A percentile compares a stretch with the other conserved stretches of the same genome.
These are phyloP conservation scores for Sminthopsis crassicaudata DNA, from an alignment of 2,113 vertebrate species.

Conservation along the genomic window DNA sequence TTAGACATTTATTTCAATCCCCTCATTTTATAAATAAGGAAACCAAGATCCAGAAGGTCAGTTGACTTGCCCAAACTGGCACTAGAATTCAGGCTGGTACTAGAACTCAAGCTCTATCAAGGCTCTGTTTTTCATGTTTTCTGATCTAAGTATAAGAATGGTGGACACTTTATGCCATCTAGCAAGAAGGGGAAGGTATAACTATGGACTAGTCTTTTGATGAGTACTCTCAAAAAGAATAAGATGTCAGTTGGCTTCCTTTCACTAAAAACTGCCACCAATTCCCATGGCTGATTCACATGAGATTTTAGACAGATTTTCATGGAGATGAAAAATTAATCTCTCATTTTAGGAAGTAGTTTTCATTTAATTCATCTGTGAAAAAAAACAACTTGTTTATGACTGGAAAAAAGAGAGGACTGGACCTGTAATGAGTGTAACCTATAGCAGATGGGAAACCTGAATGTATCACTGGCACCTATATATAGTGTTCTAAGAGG, in stretches of 20 bases:
- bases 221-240: not conserved
- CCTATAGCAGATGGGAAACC: not conserved
- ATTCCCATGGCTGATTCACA: not conserved
- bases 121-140: constrained; percentile 32
- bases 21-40: not conserved
- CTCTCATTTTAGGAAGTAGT: not conserved
- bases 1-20: not conserved
- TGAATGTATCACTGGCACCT: not conserved
- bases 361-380: not conserved
- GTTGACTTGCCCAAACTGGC: not conserved
- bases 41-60: not conserved
- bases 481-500: not conserved
- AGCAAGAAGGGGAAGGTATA: not conserved
- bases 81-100: not conserved
- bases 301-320: not conserved
- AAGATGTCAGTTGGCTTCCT: not conserved
- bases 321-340: not conserved
- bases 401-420: not conserved
- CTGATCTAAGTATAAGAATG: not conserved
- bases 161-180: not conserved
- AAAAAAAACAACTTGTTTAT: not conserved
- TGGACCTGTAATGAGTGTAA: not conserved
- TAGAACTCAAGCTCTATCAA: not conserved
- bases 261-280: not conserved
- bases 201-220: not conserved